A percentile compares a stretch with the other conserved stretches of the same genome.
Evolutionary conservation across 2,113 vertebrate genomes (phyloP).

Genomic region (Mungos mungo): DNA sequence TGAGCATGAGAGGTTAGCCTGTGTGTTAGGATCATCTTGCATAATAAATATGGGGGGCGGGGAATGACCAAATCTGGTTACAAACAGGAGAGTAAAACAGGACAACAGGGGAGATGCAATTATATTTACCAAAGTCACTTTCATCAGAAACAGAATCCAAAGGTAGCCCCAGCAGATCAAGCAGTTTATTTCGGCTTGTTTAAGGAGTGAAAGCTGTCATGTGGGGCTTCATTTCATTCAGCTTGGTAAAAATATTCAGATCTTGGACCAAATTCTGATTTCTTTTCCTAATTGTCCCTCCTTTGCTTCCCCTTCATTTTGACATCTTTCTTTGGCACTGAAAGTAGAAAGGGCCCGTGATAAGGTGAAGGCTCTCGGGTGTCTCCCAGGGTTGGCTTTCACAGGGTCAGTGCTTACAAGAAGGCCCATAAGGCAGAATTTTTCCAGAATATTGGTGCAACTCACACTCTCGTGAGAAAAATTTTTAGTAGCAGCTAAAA

Average conservation of each 20-base stretch:
- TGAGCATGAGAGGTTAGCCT: not conserved
- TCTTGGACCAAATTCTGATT: not conserved
- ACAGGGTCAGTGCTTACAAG: not conserved
- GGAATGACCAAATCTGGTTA: not conserved
- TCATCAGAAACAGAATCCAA: not conserved
- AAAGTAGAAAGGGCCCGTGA: not conserved
- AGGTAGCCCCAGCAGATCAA: not conserved
- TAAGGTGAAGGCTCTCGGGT: not conserved
- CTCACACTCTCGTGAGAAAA: not conserved
- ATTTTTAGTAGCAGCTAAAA: not conserved
- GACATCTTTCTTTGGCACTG: not conserved
- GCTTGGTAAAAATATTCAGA: not conserved
- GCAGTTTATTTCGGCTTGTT: not conserved
- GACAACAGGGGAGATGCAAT: not conserved
- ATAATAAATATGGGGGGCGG: not conserved
- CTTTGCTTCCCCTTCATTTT: not conserved
- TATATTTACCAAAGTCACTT: not conserved
- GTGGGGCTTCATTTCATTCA: not conserved
- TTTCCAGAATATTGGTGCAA: not conserved
- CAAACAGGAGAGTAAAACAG: slow-evolving; percentile 18
- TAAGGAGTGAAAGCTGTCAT: not conserved
- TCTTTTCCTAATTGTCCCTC: not conserved
- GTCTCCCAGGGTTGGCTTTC: not conserved
- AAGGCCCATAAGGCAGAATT: not conserved
- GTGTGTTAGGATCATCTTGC: slow-evolving; percentile 13